Base-by-base conservation (phyloP, 2,888 invertebrate species). In the Erebia ligea region DNA sequence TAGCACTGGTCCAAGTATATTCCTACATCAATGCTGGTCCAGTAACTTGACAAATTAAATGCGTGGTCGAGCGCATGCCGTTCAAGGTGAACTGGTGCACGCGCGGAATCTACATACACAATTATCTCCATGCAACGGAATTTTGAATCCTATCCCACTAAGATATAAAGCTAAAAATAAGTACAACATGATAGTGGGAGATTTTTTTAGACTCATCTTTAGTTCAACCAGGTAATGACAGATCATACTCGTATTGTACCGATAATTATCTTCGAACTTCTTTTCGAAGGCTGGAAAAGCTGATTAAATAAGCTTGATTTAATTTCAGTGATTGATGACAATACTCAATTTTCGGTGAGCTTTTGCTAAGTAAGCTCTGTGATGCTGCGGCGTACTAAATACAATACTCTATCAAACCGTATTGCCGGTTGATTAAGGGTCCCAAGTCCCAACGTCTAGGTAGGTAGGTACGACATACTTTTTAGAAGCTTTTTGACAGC, bases 41-140 rank as follows among this genome's bases (percentile, higher is more conserved):
- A 66, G 59, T 68, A 57, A 68, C 71, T 71, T 67, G 67, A 74
- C 50, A 71, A 72, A 76, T 74, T 77, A 72, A 63, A 73, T 75
- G 73, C 73, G 73, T 68, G 77, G 75, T 73, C 69, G 77, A 72
- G 79, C 79, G 80, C 80, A 79, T 77, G 78, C 78, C 78, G 79
- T 73, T 76, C 85, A 85, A 85, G 85, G 85, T 79, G 74, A 85
- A 77, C 85, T 54, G 59, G 81, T 75, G 68, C 71, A 68, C 57
- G 74, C 75, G 73, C 67, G 64, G 69, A 69, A 73, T 73, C 75
- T 75, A 73, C 75, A 74, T 68, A 73, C 73, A 70, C 48, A 62
- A 40, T 59, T 8, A 74, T 17, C 15, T 19, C 45, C 19, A 52
- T 40, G 17, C 4, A 42, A 15, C 15, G 45, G 40, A 11, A 42